Conservation (phyloP, 2,797 vertebrate species). For the Acanthiza pusilla region DNA sequence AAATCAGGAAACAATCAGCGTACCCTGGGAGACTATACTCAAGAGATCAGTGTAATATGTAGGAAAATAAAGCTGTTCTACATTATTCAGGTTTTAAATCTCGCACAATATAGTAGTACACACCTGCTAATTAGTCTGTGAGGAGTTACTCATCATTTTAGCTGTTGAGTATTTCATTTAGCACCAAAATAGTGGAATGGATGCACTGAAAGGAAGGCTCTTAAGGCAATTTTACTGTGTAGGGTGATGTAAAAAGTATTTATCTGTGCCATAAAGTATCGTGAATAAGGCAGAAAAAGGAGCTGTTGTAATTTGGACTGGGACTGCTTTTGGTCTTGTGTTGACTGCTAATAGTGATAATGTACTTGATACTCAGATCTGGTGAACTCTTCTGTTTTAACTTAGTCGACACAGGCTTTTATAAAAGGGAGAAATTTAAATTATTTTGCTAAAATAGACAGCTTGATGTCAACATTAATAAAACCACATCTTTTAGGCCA, state of each 20-base stretch:
- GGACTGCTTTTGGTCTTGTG: rapidly evolving
- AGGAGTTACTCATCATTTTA: not conserved
- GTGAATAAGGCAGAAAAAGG: not conserved
- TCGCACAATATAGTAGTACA: not conserved
- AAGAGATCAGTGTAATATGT: too few relatives aligned
- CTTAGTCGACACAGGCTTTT: not conserved
- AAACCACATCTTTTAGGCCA: not conserved
- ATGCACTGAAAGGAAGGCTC: not conserved
- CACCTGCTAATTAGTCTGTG: not conserved
- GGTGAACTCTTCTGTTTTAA: not conserved
- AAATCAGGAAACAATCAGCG: rapidly evolving
- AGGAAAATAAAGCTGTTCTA: not conserved
- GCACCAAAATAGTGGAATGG: too few relatives aligned
- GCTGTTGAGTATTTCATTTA: not conserved
- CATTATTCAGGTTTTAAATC: too few relatives aligned
- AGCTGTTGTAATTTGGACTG: too few relatives aligned
- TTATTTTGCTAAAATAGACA: not conserved
- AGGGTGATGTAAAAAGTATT: not conserved
- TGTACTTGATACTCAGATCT: rapidly evolving
- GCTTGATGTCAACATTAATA: not conserved
- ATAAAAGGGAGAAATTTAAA: not conserved
- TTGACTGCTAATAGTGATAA: not conserved
- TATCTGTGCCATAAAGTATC: not conserved
- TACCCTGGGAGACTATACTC: rapidly evolving
- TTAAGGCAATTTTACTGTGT: not conserved